Evolutionary conservation across 2,888 invertebrate genomes (phyloP).

Genomic region (Pachliopta kotzebuea): DNA sequence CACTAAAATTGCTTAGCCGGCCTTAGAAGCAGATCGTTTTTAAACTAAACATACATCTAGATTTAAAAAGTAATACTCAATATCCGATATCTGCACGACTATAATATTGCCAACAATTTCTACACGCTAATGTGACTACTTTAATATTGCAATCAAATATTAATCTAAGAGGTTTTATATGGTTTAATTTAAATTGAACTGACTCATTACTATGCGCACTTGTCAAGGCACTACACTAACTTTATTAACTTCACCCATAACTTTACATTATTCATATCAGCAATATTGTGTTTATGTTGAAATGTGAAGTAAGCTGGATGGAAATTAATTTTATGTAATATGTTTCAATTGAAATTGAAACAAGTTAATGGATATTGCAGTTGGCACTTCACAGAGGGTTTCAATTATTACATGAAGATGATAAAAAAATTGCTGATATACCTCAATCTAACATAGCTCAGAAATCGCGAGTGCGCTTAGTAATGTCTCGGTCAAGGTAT

Average conservation of each 20-base stretch:
- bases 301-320: neutral
- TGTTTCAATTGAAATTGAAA: neutral
- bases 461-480: neutral
- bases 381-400: neutral
- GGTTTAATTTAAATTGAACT: slow-evolving; percentile 6
- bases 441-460: neutral
- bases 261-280: neutral
- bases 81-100: slow-evolving; percentile 15
- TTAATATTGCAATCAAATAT: slow-evolving; percentile 14
- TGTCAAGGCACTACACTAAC: slow-evolving; percentile 6
- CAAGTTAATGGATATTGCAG: neutral
- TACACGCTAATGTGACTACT: slow-evolving; percentile 10
- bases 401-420: neutral
- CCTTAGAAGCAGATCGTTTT: slow-evolving; percentile 3
- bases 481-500: slow-evolving; percentile 1
- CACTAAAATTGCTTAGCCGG: slow-evolving; percentile 17
- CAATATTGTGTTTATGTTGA: neutral
- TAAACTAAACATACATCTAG: neutral
- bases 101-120: slow-evolving; percentile 18
- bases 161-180: slow-evolving; percentile 17
- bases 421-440: neutral
- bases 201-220: slow-evolving; percentile 8
- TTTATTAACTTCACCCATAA: neutral
- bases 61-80: neutral
- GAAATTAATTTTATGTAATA: neutral